Percentiles rank a stretch among this genome's conserved stretches.
Evolutionary conservation across 2,797 vertebrate species (phyloP).

Genomic region (Remorina albescens): DNA sequence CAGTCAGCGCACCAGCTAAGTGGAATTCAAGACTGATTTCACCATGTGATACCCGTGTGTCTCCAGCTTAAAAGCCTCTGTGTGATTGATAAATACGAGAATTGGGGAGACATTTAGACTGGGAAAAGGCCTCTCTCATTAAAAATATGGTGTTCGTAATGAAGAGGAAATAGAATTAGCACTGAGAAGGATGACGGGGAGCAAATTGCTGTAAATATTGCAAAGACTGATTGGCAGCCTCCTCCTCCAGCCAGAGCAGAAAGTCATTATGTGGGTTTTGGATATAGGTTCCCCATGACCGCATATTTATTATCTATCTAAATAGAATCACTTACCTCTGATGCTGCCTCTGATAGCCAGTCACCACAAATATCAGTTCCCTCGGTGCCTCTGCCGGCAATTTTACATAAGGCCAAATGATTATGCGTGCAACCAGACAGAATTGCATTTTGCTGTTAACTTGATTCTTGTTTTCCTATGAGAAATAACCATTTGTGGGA

Average conservation of each 20-base stretch:
- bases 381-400: slow-evolving; percentile 60
- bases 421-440: slow-evolving; percentile 69
- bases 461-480: slow-evolving; percentile 65
- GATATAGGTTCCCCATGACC: slow-evolving; percentile 84
- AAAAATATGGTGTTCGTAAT: slow-evolving; percentile 73
- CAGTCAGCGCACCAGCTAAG: slow-evolving; percentile 67
- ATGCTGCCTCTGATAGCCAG: slow-evolving; percentile 83
- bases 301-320: slow-evolving; percentile 87
- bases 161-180: slow-evolving; percentile 79
- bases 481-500: slow-evolving; percentile 60
- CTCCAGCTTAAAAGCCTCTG: slow-evolving; percentile 69
- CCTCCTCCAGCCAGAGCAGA: slow-evolving; percentile 72
- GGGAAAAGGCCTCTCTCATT: slow-evolving; percentile 68
- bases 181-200: slow-evolving; percentile 70
- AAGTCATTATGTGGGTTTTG: slow-evolving; percentile 83
- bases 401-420: slow-evolving; percentile 76
- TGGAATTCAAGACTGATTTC: slow-evolving; percentile 74
- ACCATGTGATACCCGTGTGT: slow-evolving; percentile 52
- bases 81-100: slow-evolving; percentile 76
- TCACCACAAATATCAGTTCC: slow-evolving; percentile 79
- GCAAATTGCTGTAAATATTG: slow-evolving; percentile 79
- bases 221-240: slow-evolving; percentile 71
- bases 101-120: slow-evolving; percentile 67
- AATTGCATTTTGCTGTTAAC: slow-evolving; percentile 74
- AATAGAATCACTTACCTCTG: slow-evolving; percentile 87